phyloP scores from a whole-genome alignment of 2,888 invertebrate genomes.

The Heterodera filipjevi region DNA sequence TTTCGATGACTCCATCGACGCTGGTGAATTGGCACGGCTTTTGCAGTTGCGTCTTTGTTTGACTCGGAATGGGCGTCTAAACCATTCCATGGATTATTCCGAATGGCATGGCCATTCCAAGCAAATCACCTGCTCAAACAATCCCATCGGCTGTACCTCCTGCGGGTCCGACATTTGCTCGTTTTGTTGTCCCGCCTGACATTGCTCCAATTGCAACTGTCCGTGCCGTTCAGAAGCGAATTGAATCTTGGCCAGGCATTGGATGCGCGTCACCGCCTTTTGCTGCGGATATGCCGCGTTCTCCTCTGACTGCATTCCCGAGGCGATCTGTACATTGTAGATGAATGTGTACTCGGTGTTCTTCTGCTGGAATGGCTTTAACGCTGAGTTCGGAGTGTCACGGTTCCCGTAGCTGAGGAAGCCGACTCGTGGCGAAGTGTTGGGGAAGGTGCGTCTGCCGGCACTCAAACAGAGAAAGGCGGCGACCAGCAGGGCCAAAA shows the following conservation, averaged over 20 bases:
- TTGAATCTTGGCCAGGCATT: slow-evolving; percentile 35
- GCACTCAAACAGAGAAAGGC: slow-evolving; percentile 4
- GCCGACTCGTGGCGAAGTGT: neutral
- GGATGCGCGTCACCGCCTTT: slow-evolving; percentile 42
- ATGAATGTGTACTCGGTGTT: slow-evolving; percentile 33
- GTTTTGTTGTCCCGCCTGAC: slow-evolving; percentile 40
- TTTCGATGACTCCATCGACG: slow-evolving; percentile 42
- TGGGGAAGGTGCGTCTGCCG: neutral
- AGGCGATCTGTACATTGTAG: slow-evolving; percentile 40
- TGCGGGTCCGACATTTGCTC: slow-evolving; percentile 30
- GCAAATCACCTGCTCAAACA: slow-evolving; percentile 30
- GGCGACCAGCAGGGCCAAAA: slow-evolving; percentile 6
- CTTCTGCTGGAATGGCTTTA: slow-evolving; percentile 35
- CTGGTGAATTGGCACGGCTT: slow-evolving; percentile 35
- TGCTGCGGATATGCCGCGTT: slow-evolving; percentile 32
- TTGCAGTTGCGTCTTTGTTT: slow-evolving; percentile 35
- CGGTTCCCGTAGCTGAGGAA: neutral
- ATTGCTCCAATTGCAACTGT: slow-evolving; percentile 33
- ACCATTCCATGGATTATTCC: neutral
- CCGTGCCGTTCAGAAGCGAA: slow-evolving; percentile 36
- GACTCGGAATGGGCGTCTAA: slow-evolving; percentile 22
- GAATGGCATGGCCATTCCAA: neutral
- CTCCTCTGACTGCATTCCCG: slow-evolving; percentile 24
- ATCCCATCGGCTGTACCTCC: slow-evolving; percentile 29
- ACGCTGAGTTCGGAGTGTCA: neutral